Base-by-base conservation (phyloP, 2,888 invertebrate genomes). In the Drosophila lutescens region DNA sequence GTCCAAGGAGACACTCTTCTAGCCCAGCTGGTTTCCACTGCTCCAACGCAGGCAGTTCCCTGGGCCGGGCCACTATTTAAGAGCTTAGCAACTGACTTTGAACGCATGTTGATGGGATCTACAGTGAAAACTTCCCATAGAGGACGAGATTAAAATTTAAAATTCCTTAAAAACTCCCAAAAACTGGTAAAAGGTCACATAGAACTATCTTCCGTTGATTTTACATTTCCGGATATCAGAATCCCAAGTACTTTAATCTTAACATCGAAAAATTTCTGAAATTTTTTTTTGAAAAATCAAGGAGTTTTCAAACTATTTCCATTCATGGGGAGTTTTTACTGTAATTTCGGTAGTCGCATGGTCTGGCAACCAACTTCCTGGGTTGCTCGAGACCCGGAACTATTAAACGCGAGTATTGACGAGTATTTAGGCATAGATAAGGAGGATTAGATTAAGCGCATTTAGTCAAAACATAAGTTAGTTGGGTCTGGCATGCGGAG, bases 1-100 rank as follows among this genome's bases (percentile, higher is more conserved):
- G 94, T 95, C 96, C 77, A 95, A 95, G 90, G 96, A 96, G 93
- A 96, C 96, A 89, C 94, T 96, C 90, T 96, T 96, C 94, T 96
- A 95, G 92, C 90, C 91, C 91, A 82, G 81, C 78, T 78, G 79
- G 81, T 74, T 70, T 72, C 74, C 68, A 61, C 74, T 73, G 63
- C 74, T 74, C 65, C 60, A 56, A 41, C 56, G 59, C 43, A 56
- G 73, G 79, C 74, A 70, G 74, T 83, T 66, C 67, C 79, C 76
- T 44, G 60, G 53, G 47, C 43, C 67, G 57, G 67, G 67, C 67
- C 56, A 61, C 43, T 74, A 54, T 69, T 77, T 74, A 78, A 81
- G 84, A 85, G 84, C 84, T 86, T 86, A 86, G 76, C 73, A 86
- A 86, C 74, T 68, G 84, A 86, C 78, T 83, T 85, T 74, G 67